These are phyloP conservation scores for Anorthoa munda DNA, from an alignment of 2,888 invertebrate genomes.

Conservation along the genomic window DNA sequence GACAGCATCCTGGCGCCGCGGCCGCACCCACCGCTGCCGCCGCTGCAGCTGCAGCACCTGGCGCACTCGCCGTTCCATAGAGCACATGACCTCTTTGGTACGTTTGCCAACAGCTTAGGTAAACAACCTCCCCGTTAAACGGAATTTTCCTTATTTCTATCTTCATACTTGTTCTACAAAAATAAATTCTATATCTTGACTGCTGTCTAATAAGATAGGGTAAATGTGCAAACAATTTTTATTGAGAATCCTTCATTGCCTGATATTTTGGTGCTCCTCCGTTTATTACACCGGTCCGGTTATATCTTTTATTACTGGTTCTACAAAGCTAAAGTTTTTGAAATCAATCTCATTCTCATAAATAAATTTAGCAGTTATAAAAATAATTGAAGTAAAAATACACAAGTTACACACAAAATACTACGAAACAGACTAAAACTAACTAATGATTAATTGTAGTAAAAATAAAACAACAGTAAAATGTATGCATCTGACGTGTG, in stretches of 20 bases:
- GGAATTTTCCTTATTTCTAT: neutral
- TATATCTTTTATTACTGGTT: too few species aligned
- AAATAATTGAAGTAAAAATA: too few species aligned
- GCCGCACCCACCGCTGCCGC: slow-evolving; percentile 91
- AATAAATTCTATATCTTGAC: too few species aligned
- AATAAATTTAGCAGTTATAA: too few species aligned
- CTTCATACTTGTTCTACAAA: neutral
- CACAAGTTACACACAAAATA: neutral
- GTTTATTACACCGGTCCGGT: too few species aligned
- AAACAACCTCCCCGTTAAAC: slow-evolving; percentile 42
- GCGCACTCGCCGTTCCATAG: slow-evolving; percentile 92
- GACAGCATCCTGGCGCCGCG: slow-evolving; percentile 96
- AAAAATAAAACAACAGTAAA: neutral
- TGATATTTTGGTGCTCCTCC: too few species aligned
- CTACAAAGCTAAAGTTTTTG: too few species aligned
- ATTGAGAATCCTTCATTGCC: too few species aligned
- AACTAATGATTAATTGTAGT: too few species aligned
- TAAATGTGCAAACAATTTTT: neutral
- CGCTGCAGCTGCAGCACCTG: slow-evolving; percentile 91
- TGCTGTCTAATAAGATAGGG: neutral
- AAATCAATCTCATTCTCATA: too few species aligned
- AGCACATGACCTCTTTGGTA: slow-evolving; percentile 95
- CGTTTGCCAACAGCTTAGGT: slow-evolving; percentile 81
- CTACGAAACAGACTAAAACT: neutral
- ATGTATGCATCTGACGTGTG: neutral